phyloP scores from a whole-genome alignment of 2,888 invertebrate genomes.

The Diadegma fenestrale region DNA sequence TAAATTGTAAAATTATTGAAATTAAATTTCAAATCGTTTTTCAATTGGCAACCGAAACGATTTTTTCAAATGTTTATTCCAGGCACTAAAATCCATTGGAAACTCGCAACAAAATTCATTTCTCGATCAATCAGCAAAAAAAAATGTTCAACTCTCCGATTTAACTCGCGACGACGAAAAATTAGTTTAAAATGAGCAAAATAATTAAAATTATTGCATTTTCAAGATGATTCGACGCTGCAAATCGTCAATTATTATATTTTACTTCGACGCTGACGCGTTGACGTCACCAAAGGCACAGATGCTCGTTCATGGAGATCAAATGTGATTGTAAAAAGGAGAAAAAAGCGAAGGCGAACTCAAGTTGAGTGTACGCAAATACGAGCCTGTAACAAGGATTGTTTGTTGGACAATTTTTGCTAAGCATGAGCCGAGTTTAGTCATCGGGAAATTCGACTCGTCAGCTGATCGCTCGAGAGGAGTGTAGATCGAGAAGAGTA shows the following conservation, averaged over 20 bases:
- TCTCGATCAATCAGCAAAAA: neutral
- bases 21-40: neutral
- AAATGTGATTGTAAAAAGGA: neutral
- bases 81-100: neutral
- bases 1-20: neutral
- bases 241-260: neutral
- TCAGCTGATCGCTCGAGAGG: conserved; percentile 62
- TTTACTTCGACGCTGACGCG: neutral
- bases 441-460: conserved; percentile 64
- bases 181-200: neutral
- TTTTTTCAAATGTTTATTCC: neutral
- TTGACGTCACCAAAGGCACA: neutral
- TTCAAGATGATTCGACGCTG: neutral
- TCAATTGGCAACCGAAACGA: neutral
- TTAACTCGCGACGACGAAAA: neutral
- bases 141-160: neutral
- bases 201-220: neutral
- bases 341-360: neutral
- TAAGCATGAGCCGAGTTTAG: conserved; percentile 42
- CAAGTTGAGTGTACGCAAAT: neutral
- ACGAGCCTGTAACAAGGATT: neutral
- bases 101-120: neutral
- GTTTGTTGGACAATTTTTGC: conserved; percentile 52
- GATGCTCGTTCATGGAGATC: neutral
- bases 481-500: neutral